phyloP scores from a whole-genome alignment of 2,797 vertebrate genomes.

The Champsocephalus gunnari region DNA sequence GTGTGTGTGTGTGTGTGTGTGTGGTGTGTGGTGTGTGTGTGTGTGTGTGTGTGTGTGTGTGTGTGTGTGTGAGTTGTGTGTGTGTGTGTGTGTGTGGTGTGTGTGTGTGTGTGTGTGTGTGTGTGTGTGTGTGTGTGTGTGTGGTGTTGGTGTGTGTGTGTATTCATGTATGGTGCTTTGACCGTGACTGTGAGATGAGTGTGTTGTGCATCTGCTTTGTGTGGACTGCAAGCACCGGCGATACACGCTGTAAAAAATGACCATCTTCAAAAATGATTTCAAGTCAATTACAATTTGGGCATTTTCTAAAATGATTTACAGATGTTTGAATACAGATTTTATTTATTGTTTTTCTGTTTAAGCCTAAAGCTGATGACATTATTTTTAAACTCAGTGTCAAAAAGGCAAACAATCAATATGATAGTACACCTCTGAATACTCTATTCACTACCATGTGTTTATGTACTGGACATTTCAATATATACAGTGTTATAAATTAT shows the following conservation, averaged over 20 bases:
- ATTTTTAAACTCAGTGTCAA: too few relatives aligned
- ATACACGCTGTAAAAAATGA: constrained; percentile 10
- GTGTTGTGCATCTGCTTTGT: constrained; percentile 52
- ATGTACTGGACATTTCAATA: too few relatives aligned
- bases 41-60: constrained; percentile 1
- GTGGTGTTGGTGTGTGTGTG: constrained; percentile 9
- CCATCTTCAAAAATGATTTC: constrained; percentile 5
- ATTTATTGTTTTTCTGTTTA: neutral
- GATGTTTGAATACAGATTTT: neutral
- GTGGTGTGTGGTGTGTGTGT: constrained; percentile 4
- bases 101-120: constrained; percentile 32
- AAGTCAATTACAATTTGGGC: neutral
- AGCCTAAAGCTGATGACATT: neutral
- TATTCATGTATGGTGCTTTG: constrained; percentile 16
- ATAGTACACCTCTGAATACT: too few relatives aligned
- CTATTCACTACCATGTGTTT: neutral
- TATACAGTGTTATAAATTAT: too few relatives aligned
- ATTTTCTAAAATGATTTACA: neutral
- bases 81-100: neutral
- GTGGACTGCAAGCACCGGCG: constrained; percentile 12
- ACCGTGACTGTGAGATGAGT: constrained; percentile 27
- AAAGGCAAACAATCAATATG: too few relatives aligned
- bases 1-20: constrained; percentile 36
- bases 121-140: neutral
- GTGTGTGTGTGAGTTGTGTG: neutral